Evolutionary conservation across 2,888 invertebrate genomes (phyloP).

Genomic region (Brachyptera putata): DNA sequence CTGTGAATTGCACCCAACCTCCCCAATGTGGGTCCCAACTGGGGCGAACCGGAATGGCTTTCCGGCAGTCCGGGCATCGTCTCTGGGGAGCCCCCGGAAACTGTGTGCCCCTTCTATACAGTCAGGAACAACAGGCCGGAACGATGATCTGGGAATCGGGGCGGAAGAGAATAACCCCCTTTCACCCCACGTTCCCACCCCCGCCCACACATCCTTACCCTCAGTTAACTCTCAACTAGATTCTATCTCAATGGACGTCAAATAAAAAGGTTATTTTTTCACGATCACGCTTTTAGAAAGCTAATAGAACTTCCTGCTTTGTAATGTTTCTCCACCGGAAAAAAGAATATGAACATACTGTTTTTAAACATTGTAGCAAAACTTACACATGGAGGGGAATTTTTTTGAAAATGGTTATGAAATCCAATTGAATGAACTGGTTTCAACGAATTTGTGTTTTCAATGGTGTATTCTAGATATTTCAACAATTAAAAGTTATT

Average conservation of each 20-base stretch:
- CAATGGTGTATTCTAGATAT: no score
- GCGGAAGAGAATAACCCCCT: slow-evolving; percentile 19
- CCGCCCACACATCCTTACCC: background rate
- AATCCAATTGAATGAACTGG: no score
- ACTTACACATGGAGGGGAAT: no score
- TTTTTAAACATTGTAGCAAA: no score
- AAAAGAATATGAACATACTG: background rate
- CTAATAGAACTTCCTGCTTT: slow-evolving; percentile 18
- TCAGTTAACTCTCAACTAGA: slow-evolving; percentile 4
- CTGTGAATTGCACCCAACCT: background rate
- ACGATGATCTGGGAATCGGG: slow-evolving; percentile 21
- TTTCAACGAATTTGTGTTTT: no score
- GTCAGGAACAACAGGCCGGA: slow-evolving; percentile 29
- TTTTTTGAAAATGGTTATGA: no score
- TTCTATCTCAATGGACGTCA: slow-evolving; percentile 5
- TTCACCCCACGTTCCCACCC: background rate
- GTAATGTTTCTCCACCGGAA: slow-evolving; percentile 7
- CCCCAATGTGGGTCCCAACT: background rate
- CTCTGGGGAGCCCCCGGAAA: slow-evolving; percentile 26
- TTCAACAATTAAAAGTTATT: no score
- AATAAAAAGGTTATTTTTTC: slow-evolving; percentile 16
- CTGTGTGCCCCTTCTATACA: slow-evolving; percentile 7
- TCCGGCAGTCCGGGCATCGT: slow-evolving; percentile 25
- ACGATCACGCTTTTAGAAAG: slow-evolving; percentile 11
- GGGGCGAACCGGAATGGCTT: slow-evolving; percentile 27